Conservation (phyloP, 2,888 invertebrate species). For the Clanis bilineata region DNA sequence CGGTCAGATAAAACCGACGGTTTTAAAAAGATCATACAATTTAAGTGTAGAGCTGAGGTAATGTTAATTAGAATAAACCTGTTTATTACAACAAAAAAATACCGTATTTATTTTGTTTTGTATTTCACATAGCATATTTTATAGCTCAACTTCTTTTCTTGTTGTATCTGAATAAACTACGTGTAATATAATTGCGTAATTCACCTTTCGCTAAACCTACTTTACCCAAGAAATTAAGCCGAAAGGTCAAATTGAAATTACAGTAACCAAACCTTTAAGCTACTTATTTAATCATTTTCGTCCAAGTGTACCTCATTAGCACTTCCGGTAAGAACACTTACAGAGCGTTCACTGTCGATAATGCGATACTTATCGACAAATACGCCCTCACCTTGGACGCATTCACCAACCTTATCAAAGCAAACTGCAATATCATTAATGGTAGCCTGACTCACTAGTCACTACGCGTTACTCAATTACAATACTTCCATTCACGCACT, state of each 20-base stretch:
- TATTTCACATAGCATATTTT: too few species aligned
- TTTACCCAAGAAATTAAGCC: background rate
- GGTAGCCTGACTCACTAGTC: constrained; percentile 34
- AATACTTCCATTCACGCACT: constrained; percentile 30
- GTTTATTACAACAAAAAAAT: background rate
- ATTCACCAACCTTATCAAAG: constrained; percentile 36
- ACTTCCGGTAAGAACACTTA: constrained; percentile 11
- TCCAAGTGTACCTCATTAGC: background rate
- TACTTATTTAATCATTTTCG: background rate
- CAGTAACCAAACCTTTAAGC: background rate
- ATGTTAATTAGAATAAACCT: background rate
- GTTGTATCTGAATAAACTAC: background rate
- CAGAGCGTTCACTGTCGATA: constrained; percentile 20
- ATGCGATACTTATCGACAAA: constrained; percentile 29
- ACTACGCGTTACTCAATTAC: constrained; percentile 11
- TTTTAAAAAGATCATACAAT: background rate
- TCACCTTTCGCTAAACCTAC: background rate
- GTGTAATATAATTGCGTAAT: background rate
- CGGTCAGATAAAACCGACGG: background rate
- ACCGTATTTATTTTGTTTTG: too few species aligned
- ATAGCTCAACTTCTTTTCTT: too few species aligned
- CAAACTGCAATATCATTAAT: constrained; percentile 35
- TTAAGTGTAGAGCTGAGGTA: background rate
- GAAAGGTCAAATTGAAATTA: background rate
- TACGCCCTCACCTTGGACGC: constrained; percentile 47